phyloP scores from a whole-genome alignment of 2,888 invertebrate species.

The Imbricaverruca yamaguchii region DNA sequence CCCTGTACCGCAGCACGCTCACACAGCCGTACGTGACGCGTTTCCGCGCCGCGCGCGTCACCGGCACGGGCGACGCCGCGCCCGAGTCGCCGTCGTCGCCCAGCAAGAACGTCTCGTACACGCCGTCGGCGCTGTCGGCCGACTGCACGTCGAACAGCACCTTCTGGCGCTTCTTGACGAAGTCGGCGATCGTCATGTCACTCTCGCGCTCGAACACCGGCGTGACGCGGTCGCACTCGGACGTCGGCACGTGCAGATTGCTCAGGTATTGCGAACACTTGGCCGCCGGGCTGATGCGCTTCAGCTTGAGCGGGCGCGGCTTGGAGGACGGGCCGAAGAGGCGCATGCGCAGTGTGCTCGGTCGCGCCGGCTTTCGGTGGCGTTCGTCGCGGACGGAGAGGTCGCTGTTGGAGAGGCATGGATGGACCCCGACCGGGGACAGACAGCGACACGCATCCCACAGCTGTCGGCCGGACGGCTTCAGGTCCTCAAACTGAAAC shows the following conservation, averaged over 20 bases:
- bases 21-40: conserved; percentile 5
- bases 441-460: neutral
- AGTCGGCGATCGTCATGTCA: conserved; percentile 29
- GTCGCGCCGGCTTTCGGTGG: neutral
- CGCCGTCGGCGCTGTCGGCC: conserved; percentile 27
- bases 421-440: neutral
- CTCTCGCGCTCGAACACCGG: conserved; percentile 32
- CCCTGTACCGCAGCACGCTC: neutral
- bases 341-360: neutral
- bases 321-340: neutral
- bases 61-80: neutral
- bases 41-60: neutral
- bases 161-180: conserved; percentile 30
- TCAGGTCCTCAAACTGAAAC: conserved; percentile 3
- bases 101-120: conserved; percentile 27
- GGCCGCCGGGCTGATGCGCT: neutral
- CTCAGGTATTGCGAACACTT: conserved; percentile 8
- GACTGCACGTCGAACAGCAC: conserved; percentile 25
- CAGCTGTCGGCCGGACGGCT: neutral
- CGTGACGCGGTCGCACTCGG: conserved; percentile 29
- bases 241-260: neutral
- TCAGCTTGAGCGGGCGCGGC: neutral
- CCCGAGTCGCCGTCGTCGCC: neutral
- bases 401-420: neutral
- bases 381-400: neutral